Percentiles rank a stretch among this genome's conserved stretches.
Conservation (phyloP, 2,797 vertebrate genomes). For the Sylvilagus floridanus region DNA sequence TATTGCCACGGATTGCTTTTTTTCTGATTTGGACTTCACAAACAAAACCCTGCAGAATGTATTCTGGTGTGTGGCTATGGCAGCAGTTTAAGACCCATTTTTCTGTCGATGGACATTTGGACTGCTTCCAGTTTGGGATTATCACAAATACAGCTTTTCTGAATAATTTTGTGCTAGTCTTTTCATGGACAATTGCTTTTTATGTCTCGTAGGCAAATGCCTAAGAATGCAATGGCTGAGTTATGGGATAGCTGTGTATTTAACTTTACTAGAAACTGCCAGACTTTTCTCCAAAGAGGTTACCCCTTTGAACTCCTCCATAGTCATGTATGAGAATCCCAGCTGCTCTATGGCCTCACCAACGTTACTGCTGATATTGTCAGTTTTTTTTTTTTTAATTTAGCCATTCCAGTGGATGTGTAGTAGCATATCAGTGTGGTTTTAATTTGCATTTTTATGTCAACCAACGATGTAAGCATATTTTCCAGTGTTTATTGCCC, state of each 20-base stretch:
- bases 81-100: neutral
- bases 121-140: neutral
- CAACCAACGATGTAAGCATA: neutral
- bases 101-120: neutral
- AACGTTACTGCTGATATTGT: neutral
- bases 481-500: neutral
- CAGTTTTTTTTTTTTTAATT: neutral
- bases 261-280: no score
- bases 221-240: neutral
- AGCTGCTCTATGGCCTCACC: neutral
- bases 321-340: fast-evolving
- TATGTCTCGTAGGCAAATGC: neutral
- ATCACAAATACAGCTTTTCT: neutral
- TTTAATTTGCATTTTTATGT: neutral
- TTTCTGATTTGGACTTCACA: neutral
- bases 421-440: no score
- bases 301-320: neutral
- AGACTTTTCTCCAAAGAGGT: neutral
- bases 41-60: neutral
- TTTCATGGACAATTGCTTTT: neutral
- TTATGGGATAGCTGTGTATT: no score
- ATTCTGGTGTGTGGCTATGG: neutral
- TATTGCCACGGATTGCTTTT: neutral
- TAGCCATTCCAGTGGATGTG: no score
- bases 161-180: neutral